Percentiles rank a stretch among this genome's conserved stretches.
These are phyloP conservation scores for Caligus rogercresseyi DNA, from an alignment of 1,140 invertebrate species.

Conservation along the genomic window DNA sequence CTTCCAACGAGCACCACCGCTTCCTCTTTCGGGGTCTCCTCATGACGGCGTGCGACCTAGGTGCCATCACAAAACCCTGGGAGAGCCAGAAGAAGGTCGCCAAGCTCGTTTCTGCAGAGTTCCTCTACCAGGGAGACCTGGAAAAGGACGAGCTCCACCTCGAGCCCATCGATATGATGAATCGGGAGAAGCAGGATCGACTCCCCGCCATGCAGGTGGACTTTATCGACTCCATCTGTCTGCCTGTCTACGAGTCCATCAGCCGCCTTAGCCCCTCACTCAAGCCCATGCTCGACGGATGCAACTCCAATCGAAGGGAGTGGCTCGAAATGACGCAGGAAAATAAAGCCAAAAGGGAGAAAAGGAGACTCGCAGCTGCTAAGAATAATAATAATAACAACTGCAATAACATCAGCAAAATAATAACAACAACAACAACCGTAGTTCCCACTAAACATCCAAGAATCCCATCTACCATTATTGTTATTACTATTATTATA, in stretches of 20 bases:
- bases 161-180: slow-evolving; percentile 84
- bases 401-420: too few species aligned
- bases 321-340: slow-evolving; percentile 54
- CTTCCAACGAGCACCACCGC: slow-evolving; percentile 57
- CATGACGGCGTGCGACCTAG: slow-evolving; percentile 91
- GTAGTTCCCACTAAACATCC: too few species aligned
- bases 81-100: slow-evolving; percentile 72
- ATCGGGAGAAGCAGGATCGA: slow-evolving; percentile 83
- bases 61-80: slow-evolving; percentile 91
- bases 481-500: too few species aligned
- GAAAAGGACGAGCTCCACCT: slow-evolving; percentile 66
- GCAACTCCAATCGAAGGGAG: slow-evolving; percentile 56
- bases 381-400: too few species aligned
- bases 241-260: slow-evolving; percentile 87
- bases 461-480: too few species aligned
- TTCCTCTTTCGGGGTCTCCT: slow-evolving; percentile 70
- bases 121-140: slow-evolving; percentile 87
- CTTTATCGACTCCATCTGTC: slow-evolving; percentile 86
- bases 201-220: slow-evolving; percentile 87
- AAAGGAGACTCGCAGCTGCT: too few species aligned
- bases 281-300: slow-evolving; percentile 59
- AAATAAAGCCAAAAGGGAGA: not conserved
- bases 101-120: slow-evolving; percentile 78
- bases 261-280: slow-evolving; percentile 53
- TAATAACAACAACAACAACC: too few species aligned